Evolutionary conservation across 2,888 invertebrate species (phyloP).

Genomic region (Steromphala cineraria): DNA sequence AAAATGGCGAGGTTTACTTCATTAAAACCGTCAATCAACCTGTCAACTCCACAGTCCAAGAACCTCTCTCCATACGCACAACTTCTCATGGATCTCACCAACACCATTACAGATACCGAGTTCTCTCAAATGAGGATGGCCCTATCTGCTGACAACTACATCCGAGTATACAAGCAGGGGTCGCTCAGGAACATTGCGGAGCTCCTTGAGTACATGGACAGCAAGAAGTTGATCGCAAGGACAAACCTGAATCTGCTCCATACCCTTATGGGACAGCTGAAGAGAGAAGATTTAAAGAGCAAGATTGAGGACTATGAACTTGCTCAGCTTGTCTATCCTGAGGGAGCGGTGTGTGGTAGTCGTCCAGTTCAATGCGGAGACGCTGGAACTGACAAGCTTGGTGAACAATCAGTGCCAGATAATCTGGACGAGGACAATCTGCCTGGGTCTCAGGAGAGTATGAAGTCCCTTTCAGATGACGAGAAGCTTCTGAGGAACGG

Average conservation of each 20-base stretch:
- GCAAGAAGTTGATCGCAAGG: neutral
- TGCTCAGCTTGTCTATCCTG: neutral
- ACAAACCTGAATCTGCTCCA: neutral
- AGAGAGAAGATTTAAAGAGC: neutral
- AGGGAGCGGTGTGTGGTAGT: too few species aligned
- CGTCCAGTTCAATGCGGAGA: too few species aligned
- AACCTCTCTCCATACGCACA: neutral
- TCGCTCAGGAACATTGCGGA: neutral
- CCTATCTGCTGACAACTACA: neutral
- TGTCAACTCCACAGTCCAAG: too few species aligned
- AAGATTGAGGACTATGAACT: neutral
- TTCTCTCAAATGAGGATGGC: neutral
- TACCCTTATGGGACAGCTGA: neutral
- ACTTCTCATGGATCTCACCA: neutral
- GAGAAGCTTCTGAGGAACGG: slow-evolving; percentile 10
- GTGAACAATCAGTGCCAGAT: too few species aligned
- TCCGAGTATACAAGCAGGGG: neutral
- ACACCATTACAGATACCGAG: neutral
- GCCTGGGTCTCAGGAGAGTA: neutral
- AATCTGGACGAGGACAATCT: neutral
- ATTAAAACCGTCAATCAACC: too few species aligned
- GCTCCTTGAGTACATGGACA: neutral
- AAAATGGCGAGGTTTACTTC: too few species aligned
- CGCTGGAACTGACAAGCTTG: too few species aligned
- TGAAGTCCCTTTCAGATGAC: slow-evolving; percentile 10